A percentile compares a stretch with the other conserved stretches of the same genome.
Evolutionary conservation across 2,113 vertebrate genomes (phyloP).

Genomic region (Hucho hucho): DNA sequence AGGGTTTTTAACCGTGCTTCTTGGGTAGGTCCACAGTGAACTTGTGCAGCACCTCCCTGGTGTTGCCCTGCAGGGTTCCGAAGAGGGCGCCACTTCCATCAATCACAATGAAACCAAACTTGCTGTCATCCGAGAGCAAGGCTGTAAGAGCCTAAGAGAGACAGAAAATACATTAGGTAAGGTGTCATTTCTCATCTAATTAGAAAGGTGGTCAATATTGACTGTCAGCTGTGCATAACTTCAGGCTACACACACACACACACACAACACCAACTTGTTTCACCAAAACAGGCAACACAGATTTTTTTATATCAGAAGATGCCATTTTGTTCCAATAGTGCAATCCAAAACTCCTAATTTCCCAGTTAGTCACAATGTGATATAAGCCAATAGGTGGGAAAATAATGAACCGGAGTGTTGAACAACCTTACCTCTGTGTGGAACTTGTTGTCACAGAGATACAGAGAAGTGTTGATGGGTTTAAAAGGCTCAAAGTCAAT

Average conservation of each 20-base stretch:
- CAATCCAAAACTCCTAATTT: background rate
- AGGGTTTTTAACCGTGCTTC: constrained; percentile 86
- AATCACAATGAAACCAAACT: constrained; percentile 99
- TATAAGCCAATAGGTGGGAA: background rate
- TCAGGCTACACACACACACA: no score
- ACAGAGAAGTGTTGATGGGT: constrained; percentile 99
- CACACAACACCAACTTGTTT: no score
- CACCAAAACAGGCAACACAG: no score
- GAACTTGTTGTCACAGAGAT: constrained; percentile 99
- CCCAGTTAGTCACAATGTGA: background rate
- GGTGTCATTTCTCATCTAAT: background rate
- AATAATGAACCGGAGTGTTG: no score
- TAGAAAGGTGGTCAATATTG: no score
- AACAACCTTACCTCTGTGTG: constrained; percentile 88
- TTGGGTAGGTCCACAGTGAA: constrained; percentile 99
- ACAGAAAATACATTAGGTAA: background rate
- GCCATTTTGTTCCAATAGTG: background rate
- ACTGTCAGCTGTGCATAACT: no score
- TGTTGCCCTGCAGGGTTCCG: constrained; percentile 98
- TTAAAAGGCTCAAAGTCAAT: constrained; percentile 99
- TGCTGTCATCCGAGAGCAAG: constrained; percentile 97
- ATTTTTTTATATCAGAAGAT: no score
- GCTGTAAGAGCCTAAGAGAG: constrained; percentile 89
- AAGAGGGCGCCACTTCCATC: constrained; percentile 98
- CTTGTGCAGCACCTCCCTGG: constrained; percentile 98